These are phyloP conservation scores for Leuctra nigra DNA, from an alignment of 2,888 invertebrate species.

Conservation along the genomic window DNA sequence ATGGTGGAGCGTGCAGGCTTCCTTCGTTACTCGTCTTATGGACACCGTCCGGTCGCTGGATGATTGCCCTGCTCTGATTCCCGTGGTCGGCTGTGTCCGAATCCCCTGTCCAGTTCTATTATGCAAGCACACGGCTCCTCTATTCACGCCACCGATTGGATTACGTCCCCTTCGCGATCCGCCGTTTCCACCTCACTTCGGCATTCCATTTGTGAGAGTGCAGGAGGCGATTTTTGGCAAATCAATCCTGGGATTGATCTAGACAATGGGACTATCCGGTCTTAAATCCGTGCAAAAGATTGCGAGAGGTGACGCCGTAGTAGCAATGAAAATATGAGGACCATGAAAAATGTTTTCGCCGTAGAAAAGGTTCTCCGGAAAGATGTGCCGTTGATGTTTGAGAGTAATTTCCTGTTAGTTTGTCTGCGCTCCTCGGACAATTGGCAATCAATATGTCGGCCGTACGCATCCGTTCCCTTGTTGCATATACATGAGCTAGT, in stretches of 20 bases:
- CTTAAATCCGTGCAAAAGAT: no score
- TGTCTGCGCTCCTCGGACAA: conserved; percentile 1
- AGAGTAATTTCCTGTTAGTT: no score
- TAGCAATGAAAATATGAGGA: no score
- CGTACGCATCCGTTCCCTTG: background rate
- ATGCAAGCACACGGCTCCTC: no score
- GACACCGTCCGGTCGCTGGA: no score
- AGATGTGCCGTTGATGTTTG: no score
- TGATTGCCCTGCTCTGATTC: no score
- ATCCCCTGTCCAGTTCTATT: no score
- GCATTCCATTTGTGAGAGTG: conserved; percentile 5
- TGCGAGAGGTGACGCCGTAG: no score
- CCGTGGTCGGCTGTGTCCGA: no score
- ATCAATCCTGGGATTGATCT: background rate
- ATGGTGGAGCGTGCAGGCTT: background rate
- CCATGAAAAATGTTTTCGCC: no score
- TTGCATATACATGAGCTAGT: conserved; percentile 11
- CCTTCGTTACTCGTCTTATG: background rate
- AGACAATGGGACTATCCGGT: background rate
- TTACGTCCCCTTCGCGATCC: background rate
- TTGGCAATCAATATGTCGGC: conserved; percentile 8
- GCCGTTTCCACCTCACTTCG: background rate
- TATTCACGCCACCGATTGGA: background rate
- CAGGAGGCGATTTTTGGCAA: conserved; percentile 7
- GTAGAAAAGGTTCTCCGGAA: no score